These are phyloP conservation scores for Mycogona germanica DNA, from an alignment of 2,888 invertebrate genomes.

Conservation along the genomic window DNA sequence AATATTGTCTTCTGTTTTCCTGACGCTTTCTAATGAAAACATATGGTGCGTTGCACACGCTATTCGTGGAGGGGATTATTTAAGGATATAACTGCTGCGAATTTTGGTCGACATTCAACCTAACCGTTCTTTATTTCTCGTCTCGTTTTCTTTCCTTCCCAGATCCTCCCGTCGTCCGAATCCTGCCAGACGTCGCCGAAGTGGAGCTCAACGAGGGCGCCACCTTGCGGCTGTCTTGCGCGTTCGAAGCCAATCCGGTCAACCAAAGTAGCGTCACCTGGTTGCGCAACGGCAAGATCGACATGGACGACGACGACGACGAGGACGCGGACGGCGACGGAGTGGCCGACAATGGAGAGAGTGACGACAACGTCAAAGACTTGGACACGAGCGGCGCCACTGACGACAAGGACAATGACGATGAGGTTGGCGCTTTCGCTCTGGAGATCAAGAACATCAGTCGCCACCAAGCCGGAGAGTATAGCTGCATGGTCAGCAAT, in stretches of 20 bases:
- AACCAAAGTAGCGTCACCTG: constrained; percentile 2
- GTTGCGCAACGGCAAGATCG: not conserved
- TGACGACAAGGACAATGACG: not conserved
- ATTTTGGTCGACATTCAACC: not conserved
- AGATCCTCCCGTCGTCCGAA: constrained; percentile 10
- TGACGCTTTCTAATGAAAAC: not conserved
- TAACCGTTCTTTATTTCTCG: not conserved
- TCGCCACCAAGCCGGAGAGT: constrained; percentile 5
- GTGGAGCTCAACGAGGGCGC: not conserved
- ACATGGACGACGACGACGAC: not conserved
- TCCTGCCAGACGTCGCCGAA: not conserved
- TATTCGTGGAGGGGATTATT: not conserved
- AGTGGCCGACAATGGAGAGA: not conserved
- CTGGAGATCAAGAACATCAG: constrained; percentile 2
- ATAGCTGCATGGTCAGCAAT: constrained; percentile 3
- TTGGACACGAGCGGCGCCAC: not conserved
- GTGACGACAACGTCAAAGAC: not conserved
- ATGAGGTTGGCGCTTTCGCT: constrained; percentile 5
- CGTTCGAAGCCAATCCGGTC: constrained; percentile 12
- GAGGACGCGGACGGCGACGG: not conserved
- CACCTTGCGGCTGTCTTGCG: constrained; percentile 10
- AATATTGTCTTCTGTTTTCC: too few relatives aligned
- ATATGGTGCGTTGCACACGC: not conserved
- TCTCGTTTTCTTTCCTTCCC: not conserved
- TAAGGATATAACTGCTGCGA: not conserved